A percentile compares a stretch with the other conserved stretches of the same genome.
Evolutionary conservation across 2,888 invertebrate species (phyloP).

Genomic region (Eupelmus urozonus): DNA sequence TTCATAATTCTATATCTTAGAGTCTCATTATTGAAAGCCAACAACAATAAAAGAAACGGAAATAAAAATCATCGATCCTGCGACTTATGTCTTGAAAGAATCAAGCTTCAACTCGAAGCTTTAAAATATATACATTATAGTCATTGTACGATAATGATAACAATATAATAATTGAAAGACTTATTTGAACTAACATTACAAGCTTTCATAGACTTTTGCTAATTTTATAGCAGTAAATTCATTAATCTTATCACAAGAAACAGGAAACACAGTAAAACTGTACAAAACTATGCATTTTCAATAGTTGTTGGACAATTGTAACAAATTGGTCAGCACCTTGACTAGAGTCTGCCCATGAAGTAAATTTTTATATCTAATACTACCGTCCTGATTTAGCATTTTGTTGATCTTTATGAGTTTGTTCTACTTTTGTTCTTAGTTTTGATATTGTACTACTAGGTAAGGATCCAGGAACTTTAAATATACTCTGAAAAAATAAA

Average conservation of each 20-base stretch:
- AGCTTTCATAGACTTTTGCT: conserved; percentile 32
- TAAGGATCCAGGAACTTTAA: conserved; percentile 88
- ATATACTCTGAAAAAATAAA: conserved; percentile 83
- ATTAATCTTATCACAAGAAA: conserved; percentile 55
- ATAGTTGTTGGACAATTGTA: conserved; percentile 37
- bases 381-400: conserved; percentile 71
- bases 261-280: conserved; percentile 50
- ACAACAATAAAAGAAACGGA: conserved; percentile 37
- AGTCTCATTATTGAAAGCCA: conserved; percentile 52
- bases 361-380: conserved; percentile 65
- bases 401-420: conserved; percentile 79
- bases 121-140: conserved; percentile 53
- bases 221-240: conserved; percentile 44
- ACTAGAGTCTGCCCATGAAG: conserved; percentile 68
- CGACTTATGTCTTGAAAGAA: conserved; percentile 59
- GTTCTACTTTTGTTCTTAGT: conserved; percentile 80
- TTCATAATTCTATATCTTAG: conserved; percentile 23
- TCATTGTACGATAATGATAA: conserved; percentile 54
- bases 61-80: conserved; percentile 62
- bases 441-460: conserved; percentile 83
- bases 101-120: conserved; percentile 42
- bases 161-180: conserved; percentile 54
- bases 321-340: conserved; percentile 62
- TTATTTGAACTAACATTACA: conserved; percentile 37
- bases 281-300: conserved; percentile 52